Conservation (phyloP, 2,888 invertebrate species). For the Leptarthrus brevirostris region DNA sequence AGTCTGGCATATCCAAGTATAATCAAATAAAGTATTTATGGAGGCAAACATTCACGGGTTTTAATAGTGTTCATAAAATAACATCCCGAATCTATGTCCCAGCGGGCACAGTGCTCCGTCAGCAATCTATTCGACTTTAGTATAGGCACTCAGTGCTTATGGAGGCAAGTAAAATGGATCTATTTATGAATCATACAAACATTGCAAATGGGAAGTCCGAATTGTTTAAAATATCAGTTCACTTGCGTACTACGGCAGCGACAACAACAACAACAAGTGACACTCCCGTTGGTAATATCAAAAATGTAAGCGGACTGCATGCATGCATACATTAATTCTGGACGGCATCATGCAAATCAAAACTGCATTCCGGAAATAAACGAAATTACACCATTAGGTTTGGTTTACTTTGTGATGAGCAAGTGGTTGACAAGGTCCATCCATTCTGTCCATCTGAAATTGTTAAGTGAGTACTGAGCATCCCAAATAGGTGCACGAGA, state of each 20-base stretch:
- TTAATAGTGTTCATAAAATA: neutral
- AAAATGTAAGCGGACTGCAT: neutral
- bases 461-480: constrained; percentile 17
- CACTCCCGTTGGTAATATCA: neutral
- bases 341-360: constrained; percentile 37
- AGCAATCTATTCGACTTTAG: constrained; percentile 18
- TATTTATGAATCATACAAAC: constrained; percentile 9
- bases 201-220: neutral
- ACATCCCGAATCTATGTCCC: neutral
- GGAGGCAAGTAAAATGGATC: neutral
- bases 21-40: too few relatives aligned
- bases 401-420: constrained; percentile 16
- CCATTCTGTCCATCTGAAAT: constrained; percentile 9
- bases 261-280: too few relatives aligned
- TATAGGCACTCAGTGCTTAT: too few relatives aligned
- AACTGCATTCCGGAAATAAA: constrained; percentile 42
- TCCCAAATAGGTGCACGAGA: constrained; percentile 24
- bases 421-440: constrained; percentile 26
- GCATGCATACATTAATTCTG: constrained; percentile 16
- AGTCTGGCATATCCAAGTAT: too few relatives aligned
- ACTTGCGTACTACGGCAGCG: neutral
- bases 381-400: constrained; percentile 38
- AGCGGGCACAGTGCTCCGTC: neutral
- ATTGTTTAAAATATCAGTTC: constrained; percentile 5
- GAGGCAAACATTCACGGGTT: neutral